Conservation (phyloP, 35 echinoderm and acorn worm species). For the Anneissia japonica region DNA sequence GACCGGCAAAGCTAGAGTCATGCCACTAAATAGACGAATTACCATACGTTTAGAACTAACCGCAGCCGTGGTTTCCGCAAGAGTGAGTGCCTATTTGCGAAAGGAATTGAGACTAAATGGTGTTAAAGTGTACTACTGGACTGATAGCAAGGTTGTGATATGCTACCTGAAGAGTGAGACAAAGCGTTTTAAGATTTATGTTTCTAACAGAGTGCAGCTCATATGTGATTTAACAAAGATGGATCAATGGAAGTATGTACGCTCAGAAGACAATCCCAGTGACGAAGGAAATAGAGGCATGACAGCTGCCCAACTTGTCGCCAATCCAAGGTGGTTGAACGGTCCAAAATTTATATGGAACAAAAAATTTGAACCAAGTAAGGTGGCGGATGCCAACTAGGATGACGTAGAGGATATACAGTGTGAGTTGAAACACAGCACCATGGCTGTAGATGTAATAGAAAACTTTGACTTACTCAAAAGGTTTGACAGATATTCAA, state of each 20-base stretch:
- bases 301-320: conserved; percentile 1
- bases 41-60: background rate
- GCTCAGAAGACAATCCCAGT: conserved; percentile 43
- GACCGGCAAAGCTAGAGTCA: background rate
- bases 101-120: background rate
- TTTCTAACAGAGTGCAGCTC: conserved; percentile 51
- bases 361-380: background rate
- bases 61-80: background rate
- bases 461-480: too few species aligned
- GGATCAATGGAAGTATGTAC: conserved; percentile 58
- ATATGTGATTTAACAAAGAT: conserved; percentile 35
- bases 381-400: background rate
- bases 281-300: conserved; percentile 59
- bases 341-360: conserved; percentile 50
- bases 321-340: conserved; percentile 18
- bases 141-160: background rate
- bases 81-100: background rate
- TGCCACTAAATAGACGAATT: background rate
- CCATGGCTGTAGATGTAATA: too few species aligned
- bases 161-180: background rate
- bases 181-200: conserved; percentile 47
- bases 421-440: too few species aligned
- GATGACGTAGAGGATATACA: too few species aligned
- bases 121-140: conserved; percentile 5
- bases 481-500: too few species aligned